Percentiles rank a stretch among this genome's conserved stretches.
Conservation (phyloP, 2,113 vertebrate species). For the Rhodinocichla rosea region DNA sequence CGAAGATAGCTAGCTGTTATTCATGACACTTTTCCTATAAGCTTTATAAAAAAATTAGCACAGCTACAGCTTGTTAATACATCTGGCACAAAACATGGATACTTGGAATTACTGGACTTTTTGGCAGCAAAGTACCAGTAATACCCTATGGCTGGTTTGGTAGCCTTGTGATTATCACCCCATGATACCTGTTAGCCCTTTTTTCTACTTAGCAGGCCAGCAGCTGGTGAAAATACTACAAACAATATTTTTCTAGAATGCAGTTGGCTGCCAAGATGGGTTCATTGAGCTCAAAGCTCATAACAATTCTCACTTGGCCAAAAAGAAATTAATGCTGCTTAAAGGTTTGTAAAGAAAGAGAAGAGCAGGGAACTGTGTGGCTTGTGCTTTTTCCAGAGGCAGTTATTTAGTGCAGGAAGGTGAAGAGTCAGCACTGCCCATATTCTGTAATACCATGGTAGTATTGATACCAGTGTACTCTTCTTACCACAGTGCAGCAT, state of each 20-base stretch:
- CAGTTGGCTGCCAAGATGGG: neutral
- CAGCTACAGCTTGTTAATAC: neutral
- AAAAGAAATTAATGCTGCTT: neutral
- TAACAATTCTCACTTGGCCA: neutral
- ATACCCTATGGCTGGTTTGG: neutral
- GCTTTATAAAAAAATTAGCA: neutral
- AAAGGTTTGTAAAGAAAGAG: neutral
- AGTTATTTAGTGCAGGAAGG: neutral
- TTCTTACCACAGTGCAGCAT: neutral
- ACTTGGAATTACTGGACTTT: neutral
- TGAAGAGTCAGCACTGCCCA: neutral
- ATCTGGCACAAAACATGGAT: neutral
- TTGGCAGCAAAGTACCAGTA: neutral
- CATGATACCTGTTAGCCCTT: neutral
- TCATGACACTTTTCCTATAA: neutral
- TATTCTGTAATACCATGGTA: neutral
- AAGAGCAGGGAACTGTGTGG: neutral
- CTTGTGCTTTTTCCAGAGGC: neutral
- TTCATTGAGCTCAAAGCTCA: neutral
- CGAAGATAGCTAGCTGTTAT: neutral
- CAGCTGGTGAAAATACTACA: neutral
- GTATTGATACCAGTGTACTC: fast-evolving
- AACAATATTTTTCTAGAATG: neutral
- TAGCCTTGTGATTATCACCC: neutral
- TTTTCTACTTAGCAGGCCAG: neutral